Evolutionary conservation across 53 echinoderm and acorn worm species (phyloP), one percentile per base, ranked within the genome.

Genomic region (Apostichopus leukothele): DNA sequence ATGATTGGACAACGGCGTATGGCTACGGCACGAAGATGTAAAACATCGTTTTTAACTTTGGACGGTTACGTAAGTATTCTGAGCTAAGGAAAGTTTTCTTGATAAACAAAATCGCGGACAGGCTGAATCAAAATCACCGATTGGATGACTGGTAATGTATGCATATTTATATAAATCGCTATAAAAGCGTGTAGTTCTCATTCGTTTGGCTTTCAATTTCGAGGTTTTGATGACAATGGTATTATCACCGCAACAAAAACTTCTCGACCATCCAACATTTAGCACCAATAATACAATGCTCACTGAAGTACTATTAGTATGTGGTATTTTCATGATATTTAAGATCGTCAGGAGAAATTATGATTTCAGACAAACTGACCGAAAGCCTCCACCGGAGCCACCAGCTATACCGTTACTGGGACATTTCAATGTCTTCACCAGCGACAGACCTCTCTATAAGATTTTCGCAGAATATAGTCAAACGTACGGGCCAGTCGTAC

Each of bases 391-490:
- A 7, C 96, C 96, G 1, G 76, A 86, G 13, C 96, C 93, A 12
- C 90, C 68, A 10, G 73, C 91, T 12, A 87, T 91, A 50, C 96
- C 96, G 7, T 74, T 96, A 6, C 25, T 96, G 19, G 96, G 96
- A 39, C 94, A 96, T 81, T 39, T 96, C 25, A 76, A 88, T 39
- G 75, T 94, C 6, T 94, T 96, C 73, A 86, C 88, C 67, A 52
- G 75, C 60, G 85, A 86, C 6, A 79, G 86, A 86, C 89, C 93
- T 7, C 91, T 91, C 12, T 96, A 90, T 60, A 75, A 90, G 74
- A 89, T 88, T 7, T 89, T 96, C 51, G 91, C 90, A 54, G 88
- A 92, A 0, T 86, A 90, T 9, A 91, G 91, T 3, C 89, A 89
- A 9, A 90, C 88, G 27, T 87, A 91, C 73, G 96, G 96, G 1